Evolutionary conservation across 2,797 vertebrate genomes (phyloP), one percentile per base, ranked within the genome.

Genomic region (Urosaurus nigricauda): DNA sequence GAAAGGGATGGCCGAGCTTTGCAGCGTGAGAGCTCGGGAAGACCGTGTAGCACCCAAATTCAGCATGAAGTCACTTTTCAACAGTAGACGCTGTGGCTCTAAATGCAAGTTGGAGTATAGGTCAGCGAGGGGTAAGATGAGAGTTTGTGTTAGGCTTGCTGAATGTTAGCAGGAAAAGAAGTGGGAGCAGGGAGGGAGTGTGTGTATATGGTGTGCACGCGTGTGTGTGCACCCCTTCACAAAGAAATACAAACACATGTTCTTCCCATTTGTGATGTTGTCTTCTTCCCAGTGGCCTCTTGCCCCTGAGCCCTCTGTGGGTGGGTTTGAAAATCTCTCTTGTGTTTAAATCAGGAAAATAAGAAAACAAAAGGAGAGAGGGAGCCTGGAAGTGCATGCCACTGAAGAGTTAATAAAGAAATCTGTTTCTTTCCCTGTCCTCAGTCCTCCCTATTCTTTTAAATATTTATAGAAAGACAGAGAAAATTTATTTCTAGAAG

Each of bases 11-110:
- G 91, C 88, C 73, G 40, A 93, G 89, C 83, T 89, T 90, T 87
- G 92, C 86, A 56, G 93, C 91, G 94, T 89, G 93, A 93, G 92
- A 95, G 92, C 91, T 85, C 86, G 80, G 71, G 75, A 80, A 86
- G 4, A 81, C 92, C 63, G 85, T 80, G 91, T 87, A 77, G 90
- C 83, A 90, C 94, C 94, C 93, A 92, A 92, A 94, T 93, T 83
- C 94, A 75, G 91, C 95, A 90, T 94, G 95, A 95, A 95, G 94
- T 90, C 94, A 92, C 95, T 93, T 92, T 79, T 94, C 87, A 91
- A 85, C 51, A 80, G 89, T 89, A 32, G 87, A 85, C 29, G 83
- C 86, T 63, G 7, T 86, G 88, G 90, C 92, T 87, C 92, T 75
- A 90, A 90, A 93, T 81, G 91, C 51, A 80, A 88, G 92, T 40